Conservation (phyloP, 2,888 invertebrate genomes). For the Gymnoscelis rufifasciata region DNA sequence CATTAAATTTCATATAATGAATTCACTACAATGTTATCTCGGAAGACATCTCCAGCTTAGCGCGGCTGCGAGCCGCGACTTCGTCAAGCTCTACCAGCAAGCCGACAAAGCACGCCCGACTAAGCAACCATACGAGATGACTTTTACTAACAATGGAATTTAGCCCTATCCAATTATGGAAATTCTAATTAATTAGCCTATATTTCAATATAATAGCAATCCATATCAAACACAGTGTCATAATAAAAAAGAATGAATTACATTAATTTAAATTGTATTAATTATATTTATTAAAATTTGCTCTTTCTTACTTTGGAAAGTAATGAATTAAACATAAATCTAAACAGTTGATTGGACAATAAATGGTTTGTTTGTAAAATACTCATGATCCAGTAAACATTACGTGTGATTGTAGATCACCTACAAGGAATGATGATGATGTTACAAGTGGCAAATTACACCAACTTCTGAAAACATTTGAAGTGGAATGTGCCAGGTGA, state of each 20-base stretch:
- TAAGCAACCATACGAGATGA: conserved; percentile 21
- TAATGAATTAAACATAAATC: conserved; percentile 46
- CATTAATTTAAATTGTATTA: neutral
- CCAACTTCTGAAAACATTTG: conserved; percentile 37
- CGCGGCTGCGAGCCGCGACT: conserved; percentile 8
- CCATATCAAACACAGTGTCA: too few species aligned
- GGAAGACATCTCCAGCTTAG: conserved; percentile 27
- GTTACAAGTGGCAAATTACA: conserved; percentile 27
- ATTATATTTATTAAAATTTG: too few species aligned
- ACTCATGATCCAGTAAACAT: conserved; percentile 46
- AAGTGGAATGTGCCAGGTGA: conserved; percentile 46
- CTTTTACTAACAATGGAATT: conserved; percentile 1
- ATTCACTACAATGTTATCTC: conserved; percentile 17
- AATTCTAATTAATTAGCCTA: too few species aligned
- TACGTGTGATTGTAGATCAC: conserved; percentile 43
- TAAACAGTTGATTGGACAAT: conserved; percentile 51
- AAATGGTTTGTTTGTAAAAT: conserved; percentile 30
- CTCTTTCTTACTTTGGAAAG: conserved; percentile 34
- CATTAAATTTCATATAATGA: conserved; percentile 30
- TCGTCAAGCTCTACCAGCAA: conserved; percentile 7
- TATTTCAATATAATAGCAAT: too few species aligned
- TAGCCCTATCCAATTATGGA: too few species aligned
- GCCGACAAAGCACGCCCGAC: conserved; percentile 9
- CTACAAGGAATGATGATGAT: conserved; percentile 54
- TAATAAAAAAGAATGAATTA: conserved; percentile 33